Evolutionary conservation across 2,888 invertebrate species (phyloP), one percentile per base, ranked within the genome.

Genomic region (Melitaea athalia): DNA sequence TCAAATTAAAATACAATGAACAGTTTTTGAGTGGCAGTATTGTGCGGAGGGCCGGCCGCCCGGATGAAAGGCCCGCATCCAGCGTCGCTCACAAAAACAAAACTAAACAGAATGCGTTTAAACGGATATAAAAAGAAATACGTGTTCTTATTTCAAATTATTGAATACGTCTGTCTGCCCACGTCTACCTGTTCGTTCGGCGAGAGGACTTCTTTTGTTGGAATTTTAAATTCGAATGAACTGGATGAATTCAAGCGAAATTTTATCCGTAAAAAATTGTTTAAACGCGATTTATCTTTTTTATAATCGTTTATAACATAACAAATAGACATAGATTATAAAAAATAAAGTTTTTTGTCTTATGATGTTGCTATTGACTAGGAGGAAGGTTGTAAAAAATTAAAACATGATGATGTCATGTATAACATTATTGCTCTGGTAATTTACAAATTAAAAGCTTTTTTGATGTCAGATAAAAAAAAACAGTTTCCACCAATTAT

Each of bases 1-100:
- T 92, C 92, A 92, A 92, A 92, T 92, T 92, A 92, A 91, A 92
- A 92, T 92, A 92, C 92, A 92, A 92, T 92, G 92, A 92, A 87
- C 83, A 88, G 88, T 92, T 92, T 92, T 92, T 92, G 91, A 92
- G 92, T 92, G 91, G 91, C 89, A 91, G 89, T 87, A 92, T 92
- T 92, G 91, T 92, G 85, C 87, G 84, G 86, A 85, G 85, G 84
- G 85, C 65, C 64, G 65, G 65, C 65, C 65, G 65, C 83, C 83
- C 86, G 88, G 87, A 91, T 91, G 89, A 91, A 92, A 91, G 89
- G 84, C 86, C 89, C 88, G 89, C 89, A 89, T 88, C 83, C 86
- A 87, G 79, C 84, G 81, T 78, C 84, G 84, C 82, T 87, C 82
- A 91, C 82, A 91, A 91, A 91, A 92, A 92, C 91, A 91, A 91